phyloP scores from a whole-genome alignment of 2,888 invertebrate species.

The Lochmaea capreae region DNA sequence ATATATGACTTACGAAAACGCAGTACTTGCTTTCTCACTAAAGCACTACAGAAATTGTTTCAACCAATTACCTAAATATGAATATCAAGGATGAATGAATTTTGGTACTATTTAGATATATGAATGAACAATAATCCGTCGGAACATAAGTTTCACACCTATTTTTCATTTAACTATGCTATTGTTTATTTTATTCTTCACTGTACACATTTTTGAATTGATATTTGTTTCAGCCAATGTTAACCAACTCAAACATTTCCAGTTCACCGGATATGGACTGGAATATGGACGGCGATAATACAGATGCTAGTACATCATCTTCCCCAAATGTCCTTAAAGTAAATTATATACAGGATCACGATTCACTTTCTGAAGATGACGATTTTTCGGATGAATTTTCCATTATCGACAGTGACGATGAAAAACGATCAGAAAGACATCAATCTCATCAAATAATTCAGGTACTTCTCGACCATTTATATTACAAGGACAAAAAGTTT shows the following conservation, averaged over 20 bases:
- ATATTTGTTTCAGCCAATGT: conserved; percentile 53
- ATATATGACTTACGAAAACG: too few species aligned
- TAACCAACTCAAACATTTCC: conserved; percentile 49
- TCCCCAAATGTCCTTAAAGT: conserved; percentile 53
- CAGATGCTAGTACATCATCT: conserved; percentile 61
- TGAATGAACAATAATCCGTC: too few species aligned
- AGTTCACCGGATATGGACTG: conserved; percentile 60
- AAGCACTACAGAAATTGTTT: too few species aligned
- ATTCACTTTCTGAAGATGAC: conserved; percentile 69
- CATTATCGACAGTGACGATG: conserved; percentile 83
- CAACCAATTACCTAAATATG: too few species aligned
- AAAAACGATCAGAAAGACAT: conserved; percentile 65
- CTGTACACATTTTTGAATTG: too few species aligned
- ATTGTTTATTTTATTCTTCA: too few species aligned
- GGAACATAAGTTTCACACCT: too few species aligned
- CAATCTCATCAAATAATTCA: conserved; percentile 55
- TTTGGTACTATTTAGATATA: too few species aligned
- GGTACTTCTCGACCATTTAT: conserved; percentile 40
- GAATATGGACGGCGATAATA: conserved; percentile 62
- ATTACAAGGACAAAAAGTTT: too few species aligned
- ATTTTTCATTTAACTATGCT: too few species aligned
- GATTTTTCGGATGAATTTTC: conserved; percentile 81
- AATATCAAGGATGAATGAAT: too few species aligned
- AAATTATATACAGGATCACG: conserved; percentile 55
- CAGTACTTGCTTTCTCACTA: too few species aligned